Evolutionary conservation across 2,797 vertebrate genomes (phyloP).

Genomic region (Onychomys torridus): DNA sequence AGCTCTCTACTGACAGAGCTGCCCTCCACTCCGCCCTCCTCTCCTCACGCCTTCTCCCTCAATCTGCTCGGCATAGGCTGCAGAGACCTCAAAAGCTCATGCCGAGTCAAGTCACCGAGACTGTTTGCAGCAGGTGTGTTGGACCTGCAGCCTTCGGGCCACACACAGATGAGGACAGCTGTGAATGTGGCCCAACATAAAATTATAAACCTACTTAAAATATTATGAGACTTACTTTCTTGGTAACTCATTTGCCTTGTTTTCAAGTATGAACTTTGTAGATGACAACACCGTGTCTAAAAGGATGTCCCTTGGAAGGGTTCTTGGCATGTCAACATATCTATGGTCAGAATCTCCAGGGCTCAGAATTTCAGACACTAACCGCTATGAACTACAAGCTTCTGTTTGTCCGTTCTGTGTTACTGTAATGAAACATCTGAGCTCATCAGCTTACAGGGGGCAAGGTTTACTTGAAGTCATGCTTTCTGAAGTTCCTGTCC

Average conservation of each 20-base stretch:
- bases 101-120: background rate
- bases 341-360: background rate
- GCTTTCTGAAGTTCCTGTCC: background rate
- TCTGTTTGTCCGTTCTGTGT: background rate
- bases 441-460: background rate
- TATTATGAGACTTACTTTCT: background rate
- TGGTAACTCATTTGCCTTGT: background rate
- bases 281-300: background rate
- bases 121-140: background rate
- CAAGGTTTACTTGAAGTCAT: background rate
- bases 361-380: background rate
- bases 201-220: background rate
- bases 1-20: background rate
- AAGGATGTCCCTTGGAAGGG: background rate
- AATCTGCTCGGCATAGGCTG: fast-evolving
- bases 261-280: background rate
- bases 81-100: background rate
- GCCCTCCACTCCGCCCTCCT: too few relatives aligned
- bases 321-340: background rate
- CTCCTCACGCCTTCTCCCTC: too few relatives aligned
- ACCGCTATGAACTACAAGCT: background rate
- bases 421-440: background rate
- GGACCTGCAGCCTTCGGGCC: background rate
- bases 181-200: background rate
- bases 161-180: background rate